Conservation (phyloP, 2,888 invertebrate species). For the Branchinecta sandiegonensis region DNA sequence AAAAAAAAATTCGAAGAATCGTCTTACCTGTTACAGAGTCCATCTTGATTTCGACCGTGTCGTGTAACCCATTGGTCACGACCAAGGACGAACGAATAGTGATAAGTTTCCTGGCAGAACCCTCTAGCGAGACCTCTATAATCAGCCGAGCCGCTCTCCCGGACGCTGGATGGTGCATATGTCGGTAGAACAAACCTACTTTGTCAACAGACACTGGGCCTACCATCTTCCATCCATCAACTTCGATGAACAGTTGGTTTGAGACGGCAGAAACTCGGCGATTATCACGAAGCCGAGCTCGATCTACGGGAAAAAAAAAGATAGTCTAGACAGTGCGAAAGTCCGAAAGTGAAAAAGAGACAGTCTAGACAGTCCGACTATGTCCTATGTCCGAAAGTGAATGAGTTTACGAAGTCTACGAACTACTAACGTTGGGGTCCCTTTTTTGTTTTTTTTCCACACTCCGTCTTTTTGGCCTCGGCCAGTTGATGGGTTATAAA, state of each 20-base stretch:
- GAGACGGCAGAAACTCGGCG: slow-evolving; percentile 35
- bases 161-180: slow-evolving; percentile 29
- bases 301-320: background rate
- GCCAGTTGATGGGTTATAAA: no score
- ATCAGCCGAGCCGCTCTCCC: slow-evolving; percentile 44
- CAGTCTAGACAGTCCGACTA: no score
- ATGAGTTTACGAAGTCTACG: no score
- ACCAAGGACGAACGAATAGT: slow-evolving; percentile 79
- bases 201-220: slow-evolving; percentile 87
- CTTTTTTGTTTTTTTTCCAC: no score
- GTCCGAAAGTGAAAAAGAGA: no score
- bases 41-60: slow-evolving; percentile 54
- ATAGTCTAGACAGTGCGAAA: background rate
- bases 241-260: slow-evolving; percentile 68
- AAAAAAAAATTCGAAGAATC: background rate
- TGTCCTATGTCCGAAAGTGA: no score
- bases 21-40: slow-evolving; percentile 37
- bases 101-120: slow-evolving; percentile 82
- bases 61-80: slow-evolving; percentile 57
- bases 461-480: no score
- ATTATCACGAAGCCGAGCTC: background rate
- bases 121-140: slow-evolving; percentile 81
- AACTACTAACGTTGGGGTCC: no score
- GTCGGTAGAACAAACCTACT: slow-evolving; percentile 84
- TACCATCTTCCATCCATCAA: slow-evolving; percentile 76